Evolutionary conservation across 2,888 invertebrate genomes (phyloP).

Genomic region (Dorcus parallelipipedus): DNA sequence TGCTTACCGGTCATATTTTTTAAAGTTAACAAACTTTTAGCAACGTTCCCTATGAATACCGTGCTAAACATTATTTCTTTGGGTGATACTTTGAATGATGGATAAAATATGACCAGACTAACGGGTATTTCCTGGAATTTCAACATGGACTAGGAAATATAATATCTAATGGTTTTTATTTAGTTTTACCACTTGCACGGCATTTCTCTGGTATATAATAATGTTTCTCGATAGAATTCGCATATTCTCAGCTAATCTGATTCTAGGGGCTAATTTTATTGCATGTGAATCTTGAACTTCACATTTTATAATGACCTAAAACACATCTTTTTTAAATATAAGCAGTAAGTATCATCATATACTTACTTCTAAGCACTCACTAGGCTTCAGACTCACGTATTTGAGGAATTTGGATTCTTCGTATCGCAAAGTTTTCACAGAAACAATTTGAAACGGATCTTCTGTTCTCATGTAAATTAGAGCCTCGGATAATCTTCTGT

Average conservation of each 20-base stretch:
- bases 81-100: slow-evolving; percentile 28
- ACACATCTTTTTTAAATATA: no score
- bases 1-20: slow-evolving; percentile 27
- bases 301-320: no score
- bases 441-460: slow-evolving; percentile 27
- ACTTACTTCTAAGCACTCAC: slow-evolving; percentile 22
- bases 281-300: no score
- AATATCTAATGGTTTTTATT: neutral
- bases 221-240: no score
- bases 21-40: slow-evolving; percentile 26
- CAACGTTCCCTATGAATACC: slow-evolving; percentile 29
- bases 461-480: slow-evolving; percentile 25
- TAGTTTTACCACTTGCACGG: no score
- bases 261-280: no score
- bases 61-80: slow-evolving; percentile 31
- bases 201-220: no score
- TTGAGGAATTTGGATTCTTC: slow-evolving; percentile 1
- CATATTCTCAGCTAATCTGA: no score
- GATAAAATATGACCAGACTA: slow-evolving; percentile 29
- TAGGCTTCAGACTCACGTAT: slow-evolving; percentile 13
- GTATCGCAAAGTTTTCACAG: slow-evolving; percentile 16
- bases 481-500: slow-evolving; percentile 21
- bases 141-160: neutral
- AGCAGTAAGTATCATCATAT: neutral
- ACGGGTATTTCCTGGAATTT: slow-evolving; percentile 29